Base-by-base conservation (phyloP, 2,797 vertebrate species). In the Chaenodraco wilsoni region DNA sequence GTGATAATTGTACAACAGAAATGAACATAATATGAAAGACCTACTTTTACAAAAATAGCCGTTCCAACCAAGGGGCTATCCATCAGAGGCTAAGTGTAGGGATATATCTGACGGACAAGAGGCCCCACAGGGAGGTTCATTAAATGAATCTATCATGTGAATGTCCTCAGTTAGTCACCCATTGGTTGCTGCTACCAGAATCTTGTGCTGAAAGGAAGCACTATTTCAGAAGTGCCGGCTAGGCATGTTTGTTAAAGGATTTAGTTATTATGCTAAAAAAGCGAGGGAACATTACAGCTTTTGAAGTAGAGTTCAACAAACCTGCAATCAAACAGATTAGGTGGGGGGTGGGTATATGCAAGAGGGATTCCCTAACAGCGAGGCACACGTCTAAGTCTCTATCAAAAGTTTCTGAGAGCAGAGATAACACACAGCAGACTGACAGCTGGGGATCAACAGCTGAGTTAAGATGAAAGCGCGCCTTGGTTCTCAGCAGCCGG, bases 141-240 rank as follows among this genome's bases (percentile, higher is more conserved):
- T 85, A 71, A 83, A 88, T 77, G 16, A 90, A 86, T 88, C 69
- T 64, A 81, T 86, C 85, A 86, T 79, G 70, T 88, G 79, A 84
- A 80, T 80, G 75, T 86, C 69, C 63, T 83, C 52, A 80, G 51
- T 72, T 72, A 72, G 50, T 61, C 65, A 74, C 67, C 41, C 65
- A 61, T 52, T 62, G 74, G 70, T 84, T 68, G 67, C 49, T 58
- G 64, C 64, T 65, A 65, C 56, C 33, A 59, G 9, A 45, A 72
- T 72, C 76, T 82, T 84, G 27, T 82, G 65, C 77, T 74, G 55
- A 80, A 59, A 63, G 60, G 65, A 71, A 69, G 57, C 59, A 67
- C 54, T 74, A 56, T 78, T 76, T 80, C 46, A 86, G 37, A 87
- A 85, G 74, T 58, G 64, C 60, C 59, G 87, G 65, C 58, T 44